Percentiles rank a stretch among this genome's conserved stretches.
phyloP scores from a whole-genome alignment of 2,888 invertebrate genomes.

The Ophion ventricosus region DNA sequence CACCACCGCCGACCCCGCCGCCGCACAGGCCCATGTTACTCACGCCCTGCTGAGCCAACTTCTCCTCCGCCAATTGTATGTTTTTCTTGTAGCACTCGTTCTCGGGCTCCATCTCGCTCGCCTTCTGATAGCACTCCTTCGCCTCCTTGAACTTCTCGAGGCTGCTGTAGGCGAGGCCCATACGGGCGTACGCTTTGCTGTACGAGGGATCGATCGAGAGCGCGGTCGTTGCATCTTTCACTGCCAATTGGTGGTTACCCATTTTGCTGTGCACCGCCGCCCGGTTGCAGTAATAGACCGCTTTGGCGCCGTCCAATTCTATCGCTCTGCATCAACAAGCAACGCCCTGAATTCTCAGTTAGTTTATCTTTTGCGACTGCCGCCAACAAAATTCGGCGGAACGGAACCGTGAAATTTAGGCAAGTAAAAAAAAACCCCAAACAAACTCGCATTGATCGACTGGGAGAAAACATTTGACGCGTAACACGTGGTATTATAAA shows the following conservation, averaged over 20 bases:
- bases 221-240: slow-evolving; percentile 96
- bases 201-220: slow-evolving; percentile 95
- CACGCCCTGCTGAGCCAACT: slow-evolving; percentile 79
- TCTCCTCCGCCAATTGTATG: slow-evolving; percentile 92
- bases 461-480: too few relatives aligned
- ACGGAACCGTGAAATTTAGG: not conserved
- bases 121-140: slow-evolving; percentile 93
- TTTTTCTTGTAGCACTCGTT: slow-evolving; percentile 96
- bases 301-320: slow-evolving; percentile 92
- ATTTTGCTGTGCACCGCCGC: slow-evolving; percentile 97
- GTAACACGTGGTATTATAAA: too few relatives aligned
- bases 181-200: slow-evolving; percentile 96
- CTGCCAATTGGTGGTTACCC: slow-evolving; percentile 92
- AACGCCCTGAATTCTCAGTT: slow-evolving; percentile 61
- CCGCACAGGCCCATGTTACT: slow-evolving; percentile 74
- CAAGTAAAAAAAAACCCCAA: not conserved
- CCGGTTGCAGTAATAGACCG: slow-evolving; percentile 98
- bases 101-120: slow-evolving; percentile 94
- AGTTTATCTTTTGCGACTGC: slow-evolving; percentile 65
- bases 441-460: too few relatives aligned
- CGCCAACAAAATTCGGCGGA: slow-evolving; percentile 16
- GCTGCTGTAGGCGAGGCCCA: slow-evolving; percentile 94
- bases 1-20: slow-evolving; percentile 45
- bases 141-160: slow-evolving; percentile 93
- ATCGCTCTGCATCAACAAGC: slow-evolving; percentile 89